phyloP scores from a whole-genome alignment of 2,113 vertebrate genomes.

The Chionomys nivalis region DNA sequence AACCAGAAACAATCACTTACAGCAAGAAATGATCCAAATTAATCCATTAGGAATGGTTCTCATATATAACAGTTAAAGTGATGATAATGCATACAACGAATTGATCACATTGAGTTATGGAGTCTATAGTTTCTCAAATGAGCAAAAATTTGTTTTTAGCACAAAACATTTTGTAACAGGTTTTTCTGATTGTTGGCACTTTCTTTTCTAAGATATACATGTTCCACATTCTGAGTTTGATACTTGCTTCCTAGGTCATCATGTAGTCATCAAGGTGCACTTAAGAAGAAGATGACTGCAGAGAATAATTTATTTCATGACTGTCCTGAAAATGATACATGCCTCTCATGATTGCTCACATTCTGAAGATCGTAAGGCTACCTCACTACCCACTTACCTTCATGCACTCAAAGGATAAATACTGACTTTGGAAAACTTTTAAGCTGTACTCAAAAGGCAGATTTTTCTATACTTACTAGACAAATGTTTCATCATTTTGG shows the following conservation, averaged over 20 bases:
- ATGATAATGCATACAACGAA: background rate
- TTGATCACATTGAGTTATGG: background rate
- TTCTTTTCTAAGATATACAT: background rate
- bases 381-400: accelerated
- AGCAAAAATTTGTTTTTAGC: background rate
- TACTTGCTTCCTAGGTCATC: background rate
- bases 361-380: background rate
- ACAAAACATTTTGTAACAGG: background rate
- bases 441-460: background rate
- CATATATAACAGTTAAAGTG: background rate
- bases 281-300: background rate
- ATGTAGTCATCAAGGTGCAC: background rate
- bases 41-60: background rate
- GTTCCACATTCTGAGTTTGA: background rate
- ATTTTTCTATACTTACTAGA: background rate
- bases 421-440: background rate
- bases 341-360: background rate
- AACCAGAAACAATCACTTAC: background rate
- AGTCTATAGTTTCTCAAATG: background rate
- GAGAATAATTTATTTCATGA: background rate
- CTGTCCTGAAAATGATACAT: background rate
- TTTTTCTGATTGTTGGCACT: background rate
- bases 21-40: too few relatives aligned
- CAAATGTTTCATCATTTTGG: background rate
- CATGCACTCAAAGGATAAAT: background rate